Evolutionary conservation across 2,888 invertebrate genomes (phyloP).

Genomic region (Mythimna impura): DNA sequence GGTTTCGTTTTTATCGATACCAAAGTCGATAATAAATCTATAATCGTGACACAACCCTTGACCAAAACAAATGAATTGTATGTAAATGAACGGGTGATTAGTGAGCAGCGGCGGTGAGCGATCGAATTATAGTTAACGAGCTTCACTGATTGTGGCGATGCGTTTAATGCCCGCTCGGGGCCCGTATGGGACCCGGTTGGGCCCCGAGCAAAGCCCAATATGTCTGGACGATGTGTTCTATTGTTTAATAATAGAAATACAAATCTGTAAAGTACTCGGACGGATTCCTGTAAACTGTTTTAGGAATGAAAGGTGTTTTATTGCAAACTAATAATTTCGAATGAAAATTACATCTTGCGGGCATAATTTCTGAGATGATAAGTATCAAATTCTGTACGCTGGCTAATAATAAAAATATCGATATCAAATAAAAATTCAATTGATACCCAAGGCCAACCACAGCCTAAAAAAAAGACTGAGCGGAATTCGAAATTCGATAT

Average conservation of each 20-base stretch:
- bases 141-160: conserved; percentile 71
- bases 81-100: conserved; percentile 77
- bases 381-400: neutral
- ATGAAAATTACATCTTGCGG: neutral
- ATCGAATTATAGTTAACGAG: conserved; percentile 81
- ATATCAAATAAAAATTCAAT: conserved; percentile 1
- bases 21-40: conserved; percentile 8
- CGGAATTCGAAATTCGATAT: conserved; percentile 36
- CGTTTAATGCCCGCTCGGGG: conserved; percentile 52
- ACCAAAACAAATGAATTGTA: conserved; percentile 78
- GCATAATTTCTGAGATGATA: conserved; percentile 1
- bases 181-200: neutral
- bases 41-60: conserved; percentile 50
- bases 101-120: conserved; percentile 73
- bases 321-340: neutral
- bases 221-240: neutral
- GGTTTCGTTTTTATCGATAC: neutral
- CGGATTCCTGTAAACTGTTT: neutral
- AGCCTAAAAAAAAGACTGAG: conserved; percentile 26
- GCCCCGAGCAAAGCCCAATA: neutral
- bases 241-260: conserved; percentile 11
- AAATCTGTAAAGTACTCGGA: neutral
- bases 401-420: neutral
- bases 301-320: neutral
- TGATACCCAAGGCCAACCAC: neutral